A percentile compares a stretch with the other conserved stretches of the same genome.
These are phyloP conservation scores for Girardia tigrina DNA, from an alignment of 2,888 invertebrate genomes.

Conservation along the genomic window DNA sequence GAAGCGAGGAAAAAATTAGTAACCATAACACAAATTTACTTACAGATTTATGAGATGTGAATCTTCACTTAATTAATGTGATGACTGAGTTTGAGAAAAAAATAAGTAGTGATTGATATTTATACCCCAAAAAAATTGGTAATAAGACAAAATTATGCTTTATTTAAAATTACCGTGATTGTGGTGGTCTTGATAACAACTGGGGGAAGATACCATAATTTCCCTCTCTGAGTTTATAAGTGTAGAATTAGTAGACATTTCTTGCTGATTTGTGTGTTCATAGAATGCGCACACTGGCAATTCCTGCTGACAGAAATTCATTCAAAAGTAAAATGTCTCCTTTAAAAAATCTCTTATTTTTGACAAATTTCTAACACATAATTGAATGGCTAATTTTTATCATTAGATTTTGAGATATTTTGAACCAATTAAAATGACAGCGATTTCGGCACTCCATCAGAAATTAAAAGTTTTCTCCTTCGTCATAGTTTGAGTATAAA, in stretches of 20 bases:
- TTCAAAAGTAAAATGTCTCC: conserved; percentile 23
- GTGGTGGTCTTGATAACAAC: conserved; percentile 23
- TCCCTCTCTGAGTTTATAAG: conserved; percentile 14
- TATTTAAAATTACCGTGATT: conserved; percentile 13
- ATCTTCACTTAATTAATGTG: neutral
- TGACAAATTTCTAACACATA: conserved; percentile 18
- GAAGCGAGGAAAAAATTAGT: too few species aligned
- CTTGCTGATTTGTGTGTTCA: conserved; percentile 4
- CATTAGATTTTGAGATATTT: conserved; percentile 6
- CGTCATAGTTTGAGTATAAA: neutral
- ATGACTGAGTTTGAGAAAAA: neutral
- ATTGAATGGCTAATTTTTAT: conserved; percentile 23
- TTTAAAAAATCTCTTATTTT: conserved; percentile 9
- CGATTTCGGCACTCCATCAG: conserved; percentile 5
- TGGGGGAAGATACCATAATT: conserved; percentile 11
- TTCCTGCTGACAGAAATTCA: conserved; percentile 10
- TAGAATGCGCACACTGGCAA: neutral
- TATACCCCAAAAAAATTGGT: conserved; percentile 16
- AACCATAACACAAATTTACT: neutral
- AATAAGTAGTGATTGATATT: conserved; percentile 20
- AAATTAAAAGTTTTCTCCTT: conserved; percentile 7
- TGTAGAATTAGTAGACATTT: conserved; percentile 23
- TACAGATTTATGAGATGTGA: conserved; percentile 19
- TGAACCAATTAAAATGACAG: neutral
- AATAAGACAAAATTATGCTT: conserved; percentile 20